These are phyloP conservation scores for Morelia viridis DNA, from an alignment of 2,797 vertebrate genomes.

Conservation along the genomic window DNA sequence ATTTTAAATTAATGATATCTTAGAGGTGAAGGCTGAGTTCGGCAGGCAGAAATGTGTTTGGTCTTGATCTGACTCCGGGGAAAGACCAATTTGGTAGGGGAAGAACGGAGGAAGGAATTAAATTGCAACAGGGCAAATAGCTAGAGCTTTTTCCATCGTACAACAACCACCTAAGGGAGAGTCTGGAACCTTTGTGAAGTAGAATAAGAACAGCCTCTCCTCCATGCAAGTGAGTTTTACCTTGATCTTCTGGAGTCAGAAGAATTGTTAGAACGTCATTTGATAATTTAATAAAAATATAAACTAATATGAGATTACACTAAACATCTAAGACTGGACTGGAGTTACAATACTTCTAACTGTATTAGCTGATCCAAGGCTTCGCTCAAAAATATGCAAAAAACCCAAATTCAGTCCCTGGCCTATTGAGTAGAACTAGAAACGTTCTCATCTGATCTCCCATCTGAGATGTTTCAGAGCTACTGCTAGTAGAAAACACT, in stretches of 20 bases:
- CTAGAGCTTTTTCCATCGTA: neutral
- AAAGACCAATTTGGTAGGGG: neutral
- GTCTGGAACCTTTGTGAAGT: neutral
- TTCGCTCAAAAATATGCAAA: neutral
- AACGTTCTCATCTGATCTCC: neutral
- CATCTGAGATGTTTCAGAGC: too few relatives aligned
- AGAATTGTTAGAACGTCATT: neutral
- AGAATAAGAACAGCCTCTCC: neutral
- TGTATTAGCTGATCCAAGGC: neutral
- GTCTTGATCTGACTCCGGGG: neutral
- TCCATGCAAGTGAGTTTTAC: neutral
- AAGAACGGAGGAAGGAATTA: neutral
- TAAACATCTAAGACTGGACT: neutral
- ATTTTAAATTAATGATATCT: slow-evolving; percentile 18
- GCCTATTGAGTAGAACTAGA: neutral
- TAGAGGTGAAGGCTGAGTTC: neutral
- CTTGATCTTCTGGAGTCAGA: neutral
- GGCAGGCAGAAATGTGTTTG: neutral
- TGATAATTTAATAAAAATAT: neutral
- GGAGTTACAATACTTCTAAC: neutral
- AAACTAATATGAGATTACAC: neutral
- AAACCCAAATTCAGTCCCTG: neutral
- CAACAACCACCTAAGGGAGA: neutral
- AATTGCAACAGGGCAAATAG: neutral
- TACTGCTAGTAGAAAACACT: neutral